phyloP scores from a whole-genome alignment of 2,113 vertebrate genomes.

The Xiphorhynchus elegans region DNA sequence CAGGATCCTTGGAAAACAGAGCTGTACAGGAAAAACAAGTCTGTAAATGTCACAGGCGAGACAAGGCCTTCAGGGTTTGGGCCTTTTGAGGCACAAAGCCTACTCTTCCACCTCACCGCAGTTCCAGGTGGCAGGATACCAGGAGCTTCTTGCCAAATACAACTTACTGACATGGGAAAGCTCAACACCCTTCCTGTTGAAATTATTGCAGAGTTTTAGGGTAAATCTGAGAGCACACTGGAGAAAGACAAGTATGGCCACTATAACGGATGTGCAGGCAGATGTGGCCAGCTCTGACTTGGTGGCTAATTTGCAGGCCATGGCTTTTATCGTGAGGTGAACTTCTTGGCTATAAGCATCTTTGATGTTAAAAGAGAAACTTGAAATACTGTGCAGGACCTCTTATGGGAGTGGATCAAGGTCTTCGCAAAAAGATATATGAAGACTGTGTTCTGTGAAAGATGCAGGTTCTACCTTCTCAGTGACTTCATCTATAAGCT shows the following conservation, averaged over 20 bases:
- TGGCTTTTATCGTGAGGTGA: background rate
- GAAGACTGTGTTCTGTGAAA: background rate
- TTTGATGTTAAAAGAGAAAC: background rate
- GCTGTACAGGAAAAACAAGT: background rate
- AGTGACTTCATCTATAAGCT: background rate
- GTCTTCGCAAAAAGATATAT: background rate
- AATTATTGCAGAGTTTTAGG: background rate
- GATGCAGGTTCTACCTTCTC: background rate
- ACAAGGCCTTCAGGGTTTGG: background rate
- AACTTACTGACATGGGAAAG: slow-evolving; percentile 2
- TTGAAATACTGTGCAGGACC: background rate
- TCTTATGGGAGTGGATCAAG: background rate
- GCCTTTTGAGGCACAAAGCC: background rate
- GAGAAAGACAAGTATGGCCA: background rate
- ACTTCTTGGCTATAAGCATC: background rate
- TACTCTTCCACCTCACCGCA: background rate
- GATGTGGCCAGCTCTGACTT: background rate
- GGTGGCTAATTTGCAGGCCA: background rate
- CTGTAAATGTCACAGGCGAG: slow-evolving; percentile 28
- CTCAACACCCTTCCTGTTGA: slow-evolving; percentile 13
- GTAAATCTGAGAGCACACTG: background rate
- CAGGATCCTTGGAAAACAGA: slow-evolving; percentile 29
- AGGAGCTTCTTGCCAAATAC: slow-evolving; percentile 32
- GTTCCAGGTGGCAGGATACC: slow-evolving; percentile 36
- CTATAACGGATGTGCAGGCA: background rate